Evolutionary conservation across 2,113 vertebrate species (phyloP).

Genomic region (Chaetura pelagica): DNA sequence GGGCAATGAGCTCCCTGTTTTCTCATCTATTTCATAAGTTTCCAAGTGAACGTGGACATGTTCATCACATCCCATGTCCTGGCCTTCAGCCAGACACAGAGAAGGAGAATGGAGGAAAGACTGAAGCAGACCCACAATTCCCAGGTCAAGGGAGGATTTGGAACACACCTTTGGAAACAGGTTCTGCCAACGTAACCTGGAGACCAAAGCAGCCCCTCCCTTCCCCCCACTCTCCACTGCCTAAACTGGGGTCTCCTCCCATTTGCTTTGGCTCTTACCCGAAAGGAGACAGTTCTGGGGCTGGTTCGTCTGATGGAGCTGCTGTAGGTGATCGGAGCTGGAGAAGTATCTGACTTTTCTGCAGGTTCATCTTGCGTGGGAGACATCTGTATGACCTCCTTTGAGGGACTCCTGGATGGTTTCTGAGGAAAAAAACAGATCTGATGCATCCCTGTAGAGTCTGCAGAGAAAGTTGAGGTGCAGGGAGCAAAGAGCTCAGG

Average conservation of each 20-base stretch:
- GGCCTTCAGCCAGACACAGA: fast-evolving
- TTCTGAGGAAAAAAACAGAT: neutral
- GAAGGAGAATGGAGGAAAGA: neutral
- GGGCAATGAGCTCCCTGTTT: neutral
- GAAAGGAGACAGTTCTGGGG: slow-evolving; percentile 88
- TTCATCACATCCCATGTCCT: neutral
- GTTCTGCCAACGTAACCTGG: neutral
- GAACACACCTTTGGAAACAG: neutral
- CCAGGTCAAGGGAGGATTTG: neutral
- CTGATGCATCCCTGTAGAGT: neutral
- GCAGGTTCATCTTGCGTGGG: neutral
- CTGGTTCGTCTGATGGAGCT: slow-evolving; percentile 82
- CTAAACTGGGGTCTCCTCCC: neutral
- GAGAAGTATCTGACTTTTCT: neutral
- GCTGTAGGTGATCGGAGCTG: slow-evolving; percentile 62
- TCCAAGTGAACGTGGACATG: neutral
- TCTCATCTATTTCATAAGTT: neutral
- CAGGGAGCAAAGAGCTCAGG: neutral
- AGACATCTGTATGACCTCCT: neutral
- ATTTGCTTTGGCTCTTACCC: slow-evolving; percentile 78
- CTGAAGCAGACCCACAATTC: neutral
- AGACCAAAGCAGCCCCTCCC: neutral
- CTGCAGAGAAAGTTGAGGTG: neutral
- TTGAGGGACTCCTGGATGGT: neutral
- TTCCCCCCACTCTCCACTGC: neutral